phyloP scores from a whole-genome alignment of 2,113 vertebrate genomes.

The Petrocephalus microphthalmus region DNA sequence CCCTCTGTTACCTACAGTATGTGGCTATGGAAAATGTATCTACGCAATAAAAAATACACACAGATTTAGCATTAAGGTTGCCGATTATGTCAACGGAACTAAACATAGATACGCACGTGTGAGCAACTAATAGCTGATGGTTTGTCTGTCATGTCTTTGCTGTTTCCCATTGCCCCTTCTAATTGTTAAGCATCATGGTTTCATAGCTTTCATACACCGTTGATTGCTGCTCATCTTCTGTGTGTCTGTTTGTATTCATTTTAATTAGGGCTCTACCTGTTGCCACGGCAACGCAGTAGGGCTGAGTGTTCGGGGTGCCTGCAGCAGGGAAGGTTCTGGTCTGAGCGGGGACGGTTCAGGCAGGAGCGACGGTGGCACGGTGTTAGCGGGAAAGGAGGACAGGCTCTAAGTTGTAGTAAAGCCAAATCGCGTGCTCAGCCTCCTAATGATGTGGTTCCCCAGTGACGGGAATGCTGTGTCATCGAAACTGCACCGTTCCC shows the following conservation, averaged over 20 bases:
- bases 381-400: not conserved
- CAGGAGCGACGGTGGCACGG: not conserved
- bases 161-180: conserved; percentile 7
- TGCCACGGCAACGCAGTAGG: conserved; percentile 6
- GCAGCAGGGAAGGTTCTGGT: not conserved
- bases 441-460: not conserved
- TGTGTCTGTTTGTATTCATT: conserved; percentile 17
- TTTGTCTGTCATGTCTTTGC: conserved; percentile 6
- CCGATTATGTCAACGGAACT: not conserved
- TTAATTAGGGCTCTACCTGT: conserved; percentile 19
- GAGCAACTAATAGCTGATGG: conserved; percentile 1
- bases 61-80: not conserved
- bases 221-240: conserved; percentile 17
- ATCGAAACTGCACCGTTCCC: not conserved
- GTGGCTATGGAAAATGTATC: not conserved
- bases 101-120: not conserved
- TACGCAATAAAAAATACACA: not conserved
- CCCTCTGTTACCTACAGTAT: not conserved
- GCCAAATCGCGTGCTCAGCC: not conserved
- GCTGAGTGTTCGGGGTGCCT: not conserved
- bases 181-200: conserved; percentile 12
- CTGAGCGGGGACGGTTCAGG: not conserved
- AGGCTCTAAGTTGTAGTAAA: not conserved
- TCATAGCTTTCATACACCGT: not conserved
- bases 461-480: not conserved